Evolutionary conservation across 1,140 invertebrate species (phyloP), one percentile per base, ranked within the genome.

Genomic region (Ostrea denselamellosa): DNA sequence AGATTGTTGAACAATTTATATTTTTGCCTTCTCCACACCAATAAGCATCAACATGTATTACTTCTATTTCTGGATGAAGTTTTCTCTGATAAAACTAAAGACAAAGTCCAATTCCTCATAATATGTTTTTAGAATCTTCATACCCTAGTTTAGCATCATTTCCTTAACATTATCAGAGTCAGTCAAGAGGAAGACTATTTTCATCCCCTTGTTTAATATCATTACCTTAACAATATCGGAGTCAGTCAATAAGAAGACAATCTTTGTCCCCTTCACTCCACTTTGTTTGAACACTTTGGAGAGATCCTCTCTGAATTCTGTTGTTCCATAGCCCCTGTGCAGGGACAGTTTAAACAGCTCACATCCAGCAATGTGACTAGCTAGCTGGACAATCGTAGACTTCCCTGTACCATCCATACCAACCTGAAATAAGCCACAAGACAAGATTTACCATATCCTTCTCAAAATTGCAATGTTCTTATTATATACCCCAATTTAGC

Each of bases 251-350:
- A 95, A 88, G 88, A 95, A 95, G 4, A 95, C 93, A 62, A 93
- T 92, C 28, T 92, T 93, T 9, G 92, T 86, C 28, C 92, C 93
- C 86, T 95, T 93, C 25, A 95, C 91, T 2, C 94, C 94, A 65
- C 91, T 89, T 22, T 91, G 84, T 44, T 96, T 94, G 91, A 96
- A 96, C 90, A 97, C 96, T 86, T 95, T 96, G 44, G 97, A 96
- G 0, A 98, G 92, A 94, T 98, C 97, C 89, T 97, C 97, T 91
- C 97, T 96, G 94, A 97, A 97, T 4, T 96, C 96, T 53, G 95
- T 95, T 52, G 97, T 96, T 92, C 97, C 97, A 93, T 98, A 98
- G 82, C 97, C 97, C 81, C 97, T 95, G 68, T 96, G 97, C 51
- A 98, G 88, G 51, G 93, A 93, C 12, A 95, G 90, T 62, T 92